A percentile compares a stretch with the other conserved stretches of the same genome.
Conservation (phyloP, 2,797 vertebrate genomes). For the Rhodeus uyekii region DNA sequence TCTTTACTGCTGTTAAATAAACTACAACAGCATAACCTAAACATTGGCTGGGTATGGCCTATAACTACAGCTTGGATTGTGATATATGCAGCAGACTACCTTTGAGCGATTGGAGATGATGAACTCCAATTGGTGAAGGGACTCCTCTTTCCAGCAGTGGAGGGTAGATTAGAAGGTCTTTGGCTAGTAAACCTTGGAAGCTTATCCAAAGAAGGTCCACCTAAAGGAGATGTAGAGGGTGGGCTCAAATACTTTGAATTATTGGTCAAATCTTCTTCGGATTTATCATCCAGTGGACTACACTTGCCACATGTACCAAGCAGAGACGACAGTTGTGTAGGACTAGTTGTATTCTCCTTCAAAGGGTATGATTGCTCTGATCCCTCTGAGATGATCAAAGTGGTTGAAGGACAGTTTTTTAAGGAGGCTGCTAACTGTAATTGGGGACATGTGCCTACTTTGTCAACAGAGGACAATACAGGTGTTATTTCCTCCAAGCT, state of each 20-base stretch:
- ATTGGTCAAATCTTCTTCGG: conserved; percentile 12
- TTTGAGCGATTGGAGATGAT: conserved; percentile 15
- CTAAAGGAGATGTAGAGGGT: background rate
- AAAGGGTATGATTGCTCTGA: conserved; percentile 25
- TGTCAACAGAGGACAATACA: conserved; percentile 1
- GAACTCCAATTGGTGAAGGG: conserved; percentile 45
- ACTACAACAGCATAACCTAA: background rate
- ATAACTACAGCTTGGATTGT: background rate
- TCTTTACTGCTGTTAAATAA: background rate
- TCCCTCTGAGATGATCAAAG: background rate
- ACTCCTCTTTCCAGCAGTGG: conserved; percentile 30
- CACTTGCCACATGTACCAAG: background rate
- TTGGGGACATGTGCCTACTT: conserved; percentile 21
- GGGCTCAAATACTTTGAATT: background rate
- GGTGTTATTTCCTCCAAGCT: background rate
- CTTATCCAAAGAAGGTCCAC: conserved; percentile 44
- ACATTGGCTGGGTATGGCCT: background rate
- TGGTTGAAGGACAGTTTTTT: conserved; percentile 14
- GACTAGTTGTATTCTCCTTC: conserved; percentile 10
- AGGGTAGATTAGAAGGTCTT: conserved; percentile 63
- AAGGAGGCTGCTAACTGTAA: background rate
- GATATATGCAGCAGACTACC: conserved; percentile 55
- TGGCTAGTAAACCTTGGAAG: conserved; percentile 68
- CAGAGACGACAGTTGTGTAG: conserved; percentile 18
- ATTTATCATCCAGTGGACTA: conserved; percentile 12